Percentiles rank a stretch among this genome's conserved stretches.
These are phyloP conservation scores for Apotomis turbidana DNA, from an alignment of 2,888 invertebrate genomes.

Conservation along the genomic window DNA sequence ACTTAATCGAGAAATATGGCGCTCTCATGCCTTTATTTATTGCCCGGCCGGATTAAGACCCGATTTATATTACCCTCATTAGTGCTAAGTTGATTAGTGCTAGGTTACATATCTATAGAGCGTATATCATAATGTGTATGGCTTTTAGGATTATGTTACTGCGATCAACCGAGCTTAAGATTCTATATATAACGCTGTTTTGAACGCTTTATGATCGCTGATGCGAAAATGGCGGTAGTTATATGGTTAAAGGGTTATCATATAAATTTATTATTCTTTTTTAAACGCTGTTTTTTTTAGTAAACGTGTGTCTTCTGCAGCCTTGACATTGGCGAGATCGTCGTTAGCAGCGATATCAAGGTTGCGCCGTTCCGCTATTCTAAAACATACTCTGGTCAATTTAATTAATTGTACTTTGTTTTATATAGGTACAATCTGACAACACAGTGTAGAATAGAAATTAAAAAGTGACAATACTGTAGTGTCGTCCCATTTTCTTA, in stretches of 20 bases:
- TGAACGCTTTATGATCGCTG: neutral
- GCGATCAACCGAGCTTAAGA: neutral
- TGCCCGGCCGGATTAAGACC: slow-evolving; percentile 76
- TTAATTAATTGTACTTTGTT: too few species aligned
- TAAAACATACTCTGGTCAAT: too few species aligned
- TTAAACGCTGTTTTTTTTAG: too few species aligned
- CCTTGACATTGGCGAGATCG: too few species aligned
- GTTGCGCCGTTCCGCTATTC: too few species aligned
- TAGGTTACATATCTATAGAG: slow-evolving; percentile 49
- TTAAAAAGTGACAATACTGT: too few species aligned
- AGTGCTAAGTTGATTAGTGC: slow-evolving; percentile 77
- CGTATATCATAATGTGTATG: slow-evolving; percentile 12
- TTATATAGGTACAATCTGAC: too few species aligned
- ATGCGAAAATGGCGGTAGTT: neutral
- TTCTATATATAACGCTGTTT: neutral
- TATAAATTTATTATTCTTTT: neutral
- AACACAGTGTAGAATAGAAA: too few species aligned
- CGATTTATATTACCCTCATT: slow-evolving; percentile 80
- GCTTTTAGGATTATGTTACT: neutral
- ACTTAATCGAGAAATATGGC: slow-evolving; percentile 84
- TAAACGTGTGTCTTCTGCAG: too few species aligned
- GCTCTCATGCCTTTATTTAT: slow-evolving; percentile 82
- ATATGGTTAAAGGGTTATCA: neutral
- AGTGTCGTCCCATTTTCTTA: too few species aligned
- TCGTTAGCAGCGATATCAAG: too few species aligned